Percentiles rank a stretch among this genome's conserved stretches.
Conservation (phyloP, 1,140 invertebrate species). For the Drosophila nasuta region DNA sequence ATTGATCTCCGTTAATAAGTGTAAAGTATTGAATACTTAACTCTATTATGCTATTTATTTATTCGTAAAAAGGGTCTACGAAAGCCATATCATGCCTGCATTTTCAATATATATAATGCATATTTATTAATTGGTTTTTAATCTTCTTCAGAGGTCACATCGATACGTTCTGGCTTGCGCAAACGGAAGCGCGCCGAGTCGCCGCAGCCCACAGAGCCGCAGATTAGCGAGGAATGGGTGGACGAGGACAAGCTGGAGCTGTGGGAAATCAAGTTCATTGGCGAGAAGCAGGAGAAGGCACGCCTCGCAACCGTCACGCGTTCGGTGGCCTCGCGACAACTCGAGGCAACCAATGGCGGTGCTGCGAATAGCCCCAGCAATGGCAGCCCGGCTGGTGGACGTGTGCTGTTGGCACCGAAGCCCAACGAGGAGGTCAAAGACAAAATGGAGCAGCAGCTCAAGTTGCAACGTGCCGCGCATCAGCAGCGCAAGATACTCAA, state of each 20-base stretch:
- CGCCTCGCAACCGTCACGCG: conserved; percentile 90
- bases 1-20: too few relatives aligned
- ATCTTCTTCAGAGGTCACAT: conserved; percentile 91
- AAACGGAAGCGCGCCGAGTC: conserved; percentile 96
- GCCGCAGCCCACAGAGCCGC: conserved; percentile 94
- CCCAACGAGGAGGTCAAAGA: conserved; percentile 92
- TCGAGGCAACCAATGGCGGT: conserved; percentile 53
- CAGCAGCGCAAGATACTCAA: conserved; percentile 89
- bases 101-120: too few relatives aligned
- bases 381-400: conserved; percentile 41
- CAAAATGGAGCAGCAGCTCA: conserved; percentile 95
- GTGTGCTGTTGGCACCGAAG: conserved; percentile 71
- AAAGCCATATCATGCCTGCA: too few relatives aligned
- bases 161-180: conserved; percentile 95
- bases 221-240: conserved; percentile 97
- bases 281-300: conserved; percentile 91
- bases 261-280: conserved; percentile 98
- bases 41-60: too few relatives aligned
- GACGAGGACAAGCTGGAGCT: conserved; percentile 97
- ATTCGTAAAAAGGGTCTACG: too few relatives aligned
- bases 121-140: background rate
- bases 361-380: conserved; percentile 23
- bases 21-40: too few relatives aligned
- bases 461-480: conserved; percentile 93
- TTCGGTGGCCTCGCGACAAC: conserved; percentile 85